Evolutionary conservation across 2,888 invertebrate species (phyloP).

Genomic region (Plebejus argus): DNA sequence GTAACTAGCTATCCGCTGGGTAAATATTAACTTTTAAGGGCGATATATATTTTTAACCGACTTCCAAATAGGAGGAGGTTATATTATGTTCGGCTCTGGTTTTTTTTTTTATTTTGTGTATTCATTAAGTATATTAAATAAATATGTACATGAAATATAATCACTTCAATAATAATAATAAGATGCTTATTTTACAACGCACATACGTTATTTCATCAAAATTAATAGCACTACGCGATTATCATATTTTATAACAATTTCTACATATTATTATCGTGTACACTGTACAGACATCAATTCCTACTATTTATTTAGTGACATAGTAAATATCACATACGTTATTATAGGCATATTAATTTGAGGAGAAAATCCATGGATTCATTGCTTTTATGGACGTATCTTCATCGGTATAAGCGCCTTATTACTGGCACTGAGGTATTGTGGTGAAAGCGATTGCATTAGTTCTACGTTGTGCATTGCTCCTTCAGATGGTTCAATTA

Average conservation of each 20-base stretch:
- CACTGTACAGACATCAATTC: not conserved
- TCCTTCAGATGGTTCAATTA: not conserved
- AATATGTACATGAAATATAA: no score
- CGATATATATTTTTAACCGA: no score
- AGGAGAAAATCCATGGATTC: slow-evolving; percentile 38
- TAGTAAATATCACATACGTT: slow-evolving; percentile 9
- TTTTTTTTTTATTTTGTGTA: no score
- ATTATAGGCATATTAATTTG: slow-evolving; percentile 36
- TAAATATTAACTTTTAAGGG: no score
- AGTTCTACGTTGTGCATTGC: slow-evolving; percentile 16
- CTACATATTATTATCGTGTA: not conserved
- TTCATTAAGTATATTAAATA: no score
- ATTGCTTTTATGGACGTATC: slow-evolving; percentile 38
- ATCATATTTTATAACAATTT: slow-evolving; percentile 26
- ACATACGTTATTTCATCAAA: not conserved
- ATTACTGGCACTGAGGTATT: slow-evolving; percentile 28
- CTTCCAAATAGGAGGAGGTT: no score
- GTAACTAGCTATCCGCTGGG: no score
- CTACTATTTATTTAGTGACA: slow-evolving; percentile 11
- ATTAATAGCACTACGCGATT: not conserved
- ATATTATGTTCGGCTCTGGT: no score
- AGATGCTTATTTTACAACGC: no score
- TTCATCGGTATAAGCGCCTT: slow-evolving; percentile 40
- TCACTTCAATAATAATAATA: no score
- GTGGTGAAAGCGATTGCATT: not conserved